Percentiles rank a stretch among this genome's conserved stretches.
Conservation (phyloP, 2,888 invertebrate genomes). For the Drosophila gaucha region DNA sequence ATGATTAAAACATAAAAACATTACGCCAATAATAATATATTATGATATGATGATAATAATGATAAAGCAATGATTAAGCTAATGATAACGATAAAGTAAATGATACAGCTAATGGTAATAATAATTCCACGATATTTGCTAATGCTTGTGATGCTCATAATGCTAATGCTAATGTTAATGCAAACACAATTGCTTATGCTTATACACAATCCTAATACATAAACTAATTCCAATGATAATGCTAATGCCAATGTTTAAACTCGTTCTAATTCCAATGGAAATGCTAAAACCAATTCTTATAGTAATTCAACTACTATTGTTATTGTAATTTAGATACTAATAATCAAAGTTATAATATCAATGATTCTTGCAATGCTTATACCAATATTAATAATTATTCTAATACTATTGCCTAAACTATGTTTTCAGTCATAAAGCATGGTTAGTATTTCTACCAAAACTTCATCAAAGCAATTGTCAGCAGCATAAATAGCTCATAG, state of each 20-base stretch:
- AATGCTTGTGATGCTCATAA: not conserved
- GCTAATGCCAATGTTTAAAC: not conserved
- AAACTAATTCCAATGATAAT: not conserved
- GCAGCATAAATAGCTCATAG: not conserved
- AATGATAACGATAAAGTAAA: too few species aligned
- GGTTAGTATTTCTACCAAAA: too few species aligned
- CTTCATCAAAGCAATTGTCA: too few species aligned
- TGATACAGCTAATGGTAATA: too few species aligned
- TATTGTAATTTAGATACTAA: not conserved
- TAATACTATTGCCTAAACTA: too few species aligned
- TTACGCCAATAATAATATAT: too few species aligned
- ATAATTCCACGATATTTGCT: not conserved
- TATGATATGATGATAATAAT: too few species aligned
- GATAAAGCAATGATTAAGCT: too few species aligned
- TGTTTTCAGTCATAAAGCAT: too few species aligned
- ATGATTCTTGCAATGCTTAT: not conserved
- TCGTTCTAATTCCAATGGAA: not conserved
- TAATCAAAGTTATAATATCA: not conserved
- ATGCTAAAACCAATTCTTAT: not conserved
- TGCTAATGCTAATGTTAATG: not conserved
- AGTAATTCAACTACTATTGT: not conserved
- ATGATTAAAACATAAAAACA: too few species aligned
- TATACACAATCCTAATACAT: too few species aligned
- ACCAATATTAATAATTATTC: not conserved
- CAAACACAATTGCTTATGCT: not conserved